These are phyloP conservation scores for Gasterosteus aculeatus DNA, from an alignment of 2,113 vertebrate genomes.

Conservation along the genomic window DNA sequence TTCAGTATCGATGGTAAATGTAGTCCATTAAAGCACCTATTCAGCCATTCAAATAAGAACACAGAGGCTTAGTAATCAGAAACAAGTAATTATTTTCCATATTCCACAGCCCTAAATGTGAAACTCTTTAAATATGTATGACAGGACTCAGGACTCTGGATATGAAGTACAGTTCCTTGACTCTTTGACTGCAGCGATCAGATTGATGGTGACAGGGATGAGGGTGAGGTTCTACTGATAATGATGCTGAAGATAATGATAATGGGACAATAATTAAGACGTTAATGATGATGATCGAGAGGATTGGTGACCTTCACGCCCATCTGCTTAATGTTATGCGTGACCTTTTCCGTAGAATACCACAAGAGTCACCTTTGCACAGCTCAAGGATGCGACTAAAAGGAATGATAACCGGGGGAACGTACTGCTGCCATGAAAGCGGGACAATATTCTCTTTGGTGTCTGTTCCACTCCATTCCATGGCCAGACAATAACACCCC, in stretches of 20 bases:
- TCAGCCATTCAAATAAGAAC: neutral
- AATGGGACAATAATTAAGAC: conserved; percentile 54
- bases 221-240: conserved; percentile 25
- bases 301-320: conserved; percentile 34
- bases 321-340: conserved; percentile 31
- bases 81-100: neutral
- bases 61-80: neutral
- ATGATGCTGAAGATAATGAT: conserved; percentile 45
- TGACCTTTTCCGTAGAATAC: neutral
- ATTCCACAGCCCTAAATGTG: neutral
- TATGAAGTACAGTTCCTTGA: conserved; percentile 19
- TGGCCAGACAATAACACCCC: neutral
- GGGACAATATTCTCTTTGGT: neutral
- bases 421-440: no score
- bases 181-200: conserved; percentile 20
- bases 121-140: conserved; percentile 46
- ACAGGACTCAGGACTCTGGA: conserved; percentile 11
- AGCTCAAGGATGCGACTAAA: neutral
- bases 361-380: neutral
- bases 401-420: neutral
- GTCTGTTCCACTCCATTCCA: neutral
- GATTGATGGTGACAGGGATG: conserved; percentile 6
- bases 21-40: neutral
- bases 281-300: conserved; percentile 29
- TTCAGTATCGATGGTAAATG: neutral